phyloP scores from a whole-genome alignment of 2,113 vertebrate genomes.

The Eulacestoma nigropectus region DNA sequence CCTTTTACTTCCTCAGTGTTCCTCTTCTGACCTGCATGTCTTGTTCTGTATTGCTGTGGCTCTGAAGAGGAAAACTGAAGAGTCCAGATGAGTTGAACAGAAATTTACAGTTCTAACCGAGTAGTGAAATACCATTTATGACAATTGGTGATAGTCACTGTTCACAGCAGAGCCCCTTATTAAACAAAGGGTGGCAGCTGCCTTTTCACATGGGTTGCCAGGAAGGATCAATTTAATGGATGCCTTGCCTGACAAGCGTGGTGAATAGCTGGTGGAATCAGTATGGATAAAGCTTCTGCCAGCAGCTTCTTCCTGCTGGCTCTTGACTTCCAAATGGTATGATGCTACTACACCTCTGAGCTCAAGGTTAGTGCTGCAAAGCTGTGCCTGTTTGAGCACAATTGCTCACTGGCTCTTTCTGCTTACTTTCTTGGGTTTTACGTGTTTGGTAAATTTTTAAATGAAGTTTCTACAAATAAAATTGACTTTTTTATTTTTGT shows the following conservation, averaged over 20 bases:
- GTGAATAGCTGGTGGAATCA: neutral
- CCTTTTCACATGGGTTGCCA: neutral
- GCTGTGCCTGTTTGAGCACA: neutral
- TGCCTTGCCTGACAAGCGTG: neutral
- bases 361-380: constrained; percentile 14
- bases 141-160: neutral
- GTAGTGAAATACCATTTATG: constrained; percentile 26
- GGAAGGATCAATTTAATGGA: neutral
- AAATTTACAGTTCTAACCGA: constrained; percentile 7
- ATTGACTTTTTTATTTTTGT: constrained; percentile 56
- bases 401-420: constrained; percentile 30
- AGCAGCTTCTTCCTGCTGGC: neutral
- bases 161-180: neutral
- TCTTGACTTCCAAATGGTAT: neutral
- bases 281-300: neutral
- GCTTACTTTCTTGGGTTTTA: constrained; percentile 40
- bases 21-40: constrained; percentile 73
- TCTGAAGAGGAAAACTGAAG: constrained; percentile 55
- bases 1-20: constrained; percentile 62
- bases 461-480: constrained; percentile 57
- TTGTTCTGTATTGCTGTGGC: constrained; percentile 73
- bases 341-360: neutral
- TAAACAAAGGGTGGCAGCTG: neutral
- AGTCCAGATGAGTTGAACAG: constrained; percentile 14
- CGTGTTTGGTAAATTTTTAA: constrained; percentile 61